A percentile compares a stretch with the other conserved stretches of the same genome.
phyloP scores from a whole-genome alignment of 2,888 invertebrate genomes.

The Patella ulyssiponensis region DNA sequence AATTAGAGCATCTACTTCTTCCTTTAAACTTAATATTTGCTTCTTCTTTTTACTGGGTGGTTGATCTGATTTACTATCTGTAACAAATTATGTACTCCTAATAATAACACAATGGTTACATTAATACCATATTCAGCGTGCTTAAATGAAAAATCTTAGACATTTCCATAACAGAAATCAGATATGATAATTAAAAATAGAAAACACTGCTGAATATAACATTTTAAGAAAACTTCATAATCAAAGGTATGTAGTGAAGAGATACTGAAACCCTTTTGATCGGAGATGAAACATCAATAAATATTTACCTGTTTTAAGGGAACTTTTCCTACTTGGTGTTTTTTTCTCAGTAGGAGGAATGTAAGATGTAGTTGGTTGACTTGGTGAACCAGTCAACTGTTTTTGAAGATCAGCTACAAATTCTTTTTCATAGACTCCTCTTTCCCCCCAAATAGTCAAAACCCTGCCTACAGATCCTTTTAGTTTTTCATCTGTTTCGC shows the following conservation, averaged over 20 bases:
- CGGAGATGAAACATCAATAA: too few relatives aligned
- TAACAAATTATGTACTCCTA: not conserved
- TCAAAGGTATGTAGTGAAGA: too few relatives aligned
- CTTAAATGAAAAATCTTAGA: too few relatives aligned
- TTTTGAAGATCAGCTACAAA: slow-evolving; percentile 84
- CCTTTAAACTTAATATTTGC: slow-evolving; percentile 57
- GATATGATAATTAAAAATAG: too few relatives aligned
- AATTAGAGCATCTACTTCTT: slow-evolving; percentile 65
- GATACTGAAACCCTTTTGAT: too few relatives aligned
- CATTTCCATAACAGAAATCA: too few relatives aligned
- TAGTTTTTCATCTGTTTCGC: slow-evolving; percentile 71
- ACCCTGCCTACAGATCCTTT: slow-evolving; percentile 71
- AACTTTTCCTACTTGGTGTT: not conserved
- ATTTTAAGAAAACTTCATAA: too few relatives aligned
- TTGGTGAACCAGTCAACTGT: slow-evolving; percentile 74
- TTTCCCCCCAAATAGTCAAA: slow-evolving; percentile 74
- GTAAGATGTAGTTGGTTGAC: not conserved
- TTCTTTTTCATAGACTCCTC: slow-evolving; percentile 79
- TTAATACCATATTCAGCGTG: too few relatives aligned
- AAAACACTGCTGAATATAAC: too few relatives aligned
- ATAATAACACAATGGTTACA: too few relatives aligned
- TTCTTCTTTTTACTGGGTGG: slow-evolving; percentile 59
- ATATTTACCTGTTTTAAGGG: slow-evolving; percentile 1
- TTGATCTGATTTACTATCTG: slow-evolving; percentile 1
- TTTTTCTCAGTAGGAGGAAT: too few relatives aligned